Evolutionary conservation across 2,113 vertebrate species (phyloP), one percentile per base, ranked within the genome.

Genomic region (Aplodontia rufa): DNA sequence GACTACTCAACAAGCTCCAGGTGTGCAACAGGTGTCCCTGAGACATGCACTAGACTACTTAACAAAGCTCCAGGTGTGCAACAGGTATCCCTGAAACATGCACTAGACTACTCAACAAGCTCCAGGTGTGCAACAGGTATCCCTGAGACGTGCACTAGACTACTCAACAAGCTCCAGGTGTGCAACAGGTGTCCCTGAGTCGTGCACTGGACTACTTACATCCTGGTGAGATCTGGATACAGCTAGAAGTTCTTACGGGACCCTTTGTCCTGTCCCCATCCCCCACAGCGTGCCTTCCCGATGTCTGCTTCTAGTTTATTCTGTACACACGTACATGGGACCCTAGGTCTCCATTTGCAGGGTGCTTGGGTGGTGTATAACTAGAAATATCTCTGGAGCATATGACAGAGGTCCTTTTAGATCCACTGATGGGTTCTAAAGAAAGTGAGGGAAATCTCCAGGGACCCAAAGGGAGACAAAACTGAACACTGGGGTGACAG

Each of bases 211-310:
- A n/a, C 30, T n/a, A 0, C 11, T 30, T 14, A 3, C 19, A 13
- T 55, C 22, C 26, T 5, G 20, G 53, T 12, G 11, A 45, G 47
- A 0, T 5, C 1, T 0, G 35, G 51, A 30, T 13, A 37, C 17
- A 1, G 0, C 0, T 16, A 5, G 11, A 8, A 20, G 5, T 11
- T 35, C 42, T 32, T 14, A 16, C 19, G 12, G 9, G 11, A 17
- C 14, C 32, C 1, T 16, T 5, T 8, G 55, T 7, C 60, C 80
- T 7, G 2, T 1, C 42, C 42, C 53, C 53, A 2, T 20, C 22
- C 55, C 40, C 35, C 53, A 24, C 20, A 13, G 49, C n/a, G 7
- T 10, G 4, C 28, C 37, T 45, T 17, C 8, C 81, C 51, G 10
- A 4, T 37, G 1, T n/a, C 17, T 6, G 10, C 19, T 51, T 47